Base-by-base conservation (phyloP, 64 coral and sea anemone genomes). In the Porites australiensis region DNA sequence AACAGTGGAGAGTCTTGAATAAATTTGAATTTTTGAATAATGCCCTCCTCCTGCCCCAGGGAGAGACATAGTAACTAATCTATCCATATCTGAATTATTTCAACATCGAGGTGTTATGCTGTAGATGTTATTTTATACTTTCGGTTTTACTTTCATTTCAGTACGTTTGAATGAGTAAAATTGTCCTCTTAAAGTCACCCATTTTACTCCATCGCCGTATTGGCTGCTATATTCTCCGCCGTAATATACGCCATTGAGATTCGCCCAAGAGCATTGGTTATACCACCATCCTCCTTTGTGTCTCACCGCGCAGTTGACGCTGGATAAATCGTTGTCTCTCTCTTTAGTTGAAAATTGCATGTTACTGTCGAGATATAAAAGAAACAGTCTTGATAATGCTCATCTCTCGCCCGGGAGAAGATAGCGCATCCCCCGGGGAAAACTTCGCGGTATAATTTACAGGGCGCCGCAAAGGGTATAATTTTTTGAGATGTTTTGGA, bases 311-410 rank as follows among this genome's bases (percentile, higher is more conserved):
- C 73, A 76, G 16, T 52, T 76, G 1, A n/a, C 0, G 16, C 16
- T 4, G 19, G 4, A 2, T 2, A 2, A 6, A 5, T 52, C 44
- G 13, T 76, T 76, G 45, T 76, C 73, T 14, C 19, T 9, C 49
- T 76, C 73, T 76, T n/a, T 76, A 14, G 73, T 76, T 0, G 81
- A 50, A 52, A 87, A 95, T 6, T 20, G 18, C 80, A 87, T 87
- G 13, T n/a, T 13, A 76, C 48, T 76, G 8, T 3, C 48, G 50
- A 11, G 37, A 73, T 46, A 43, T 8, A 73, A 44, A 76, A 18
- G 74, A 55, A 81, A 50, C 27, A 37, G 27, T 37, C 27, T 1
- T 37, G 27, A 37, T 37, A 37, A 37, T 37, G 27, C 27, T 37
- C 27, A 37, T 37, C 27, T 37, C 27, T 37, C 27, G 27, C 27